Evolutionary conservation across 2,113 vertebrate genomes (phyloP).

Genomic region (Poecilia latipinna): DNA sequence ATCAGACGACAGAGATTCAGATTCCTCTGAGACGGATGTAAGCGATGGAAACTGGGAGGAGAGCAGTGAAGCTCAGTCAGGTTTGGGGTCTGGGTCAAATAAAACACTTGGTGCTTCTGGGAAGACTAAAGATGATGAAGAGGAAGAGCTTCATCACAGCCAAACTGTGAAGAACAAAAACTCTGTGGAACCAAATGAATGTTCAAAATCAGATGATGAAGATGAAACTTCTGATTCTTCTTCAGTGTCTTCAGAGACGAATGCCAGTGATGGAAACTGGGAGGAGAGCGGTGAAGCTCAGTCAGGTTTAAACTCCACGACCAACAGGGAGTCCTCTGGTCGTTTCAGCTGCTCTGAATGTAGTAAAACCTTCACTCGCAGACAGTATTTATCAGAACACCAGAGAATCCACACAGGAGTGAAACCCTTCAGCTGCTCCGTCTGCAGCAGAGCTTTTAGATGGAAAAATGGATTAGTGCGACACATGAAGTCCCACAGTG

Average conservation of each 20-base stretch:
- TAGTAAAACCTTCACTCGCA: neutral
- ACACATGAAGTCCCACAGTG: neutral
- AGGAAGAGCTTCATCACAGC: neutral
- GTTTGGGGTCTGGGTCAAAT: neutral
- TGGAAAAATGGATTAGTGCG: conserved; percentile 4
- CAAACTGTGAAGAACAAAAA: neutral
- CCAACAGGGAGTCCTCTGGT: neutral
- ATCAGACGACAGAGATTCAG: neutral
- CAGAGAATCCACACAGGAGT: conserved; percentile 3
- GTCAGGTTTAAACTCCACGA: neutral
- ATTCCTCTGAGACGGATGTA: neutral
- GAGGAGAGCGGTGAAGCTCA: neutral
- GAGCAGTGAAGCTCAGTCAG: neutral
- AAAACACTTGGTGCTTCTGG: neutral
- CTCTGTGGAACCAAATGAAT: too few species aligned
- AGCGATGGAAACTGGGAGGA: neutral
- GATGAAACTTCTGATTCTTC: neutral
- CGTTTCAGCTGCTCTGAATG: conserved; percentile 4
- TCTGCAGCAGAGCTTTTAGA: conserved; percentile 2
- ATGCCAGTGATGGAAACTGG: conserved; percentile 7
- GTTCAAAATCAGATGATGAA: neutral
- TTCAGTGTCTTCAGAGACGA: neutral
- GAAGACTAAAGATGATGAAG: neutral
- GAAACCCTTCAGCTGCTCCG: neutral
- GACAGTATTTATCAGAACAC: neutral